These are phyloP conservation scores for Trematomus bernacchii DNA, from an alignment of 2,797 vertebrate species.

Conservation along the genomic window DNA sequence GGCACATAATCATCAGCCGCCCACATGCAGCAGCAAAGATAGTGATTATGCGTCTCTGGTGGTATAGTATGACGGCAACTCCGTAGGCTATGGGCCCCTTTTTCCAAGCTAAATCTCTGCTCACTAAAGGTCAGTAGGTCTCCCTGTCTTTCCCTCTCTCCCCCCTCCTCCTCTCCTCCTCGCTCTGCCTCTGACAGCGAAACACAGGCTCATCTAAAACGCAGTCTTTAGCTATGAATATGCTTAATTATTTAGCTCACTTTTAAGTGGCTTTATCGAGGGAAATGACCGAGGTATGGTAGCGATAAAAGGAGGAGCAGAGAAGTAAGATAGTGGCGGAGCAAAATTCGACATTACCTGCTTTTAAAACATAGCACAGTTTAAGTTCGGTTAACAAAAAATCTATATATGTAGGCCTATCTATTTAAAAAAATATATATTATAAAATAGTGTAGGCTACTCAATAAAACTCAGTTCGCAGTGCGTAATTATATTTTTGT, in stretches of 20 bases:
- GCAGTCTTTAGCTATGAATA: slow-evolving; percentile 62
- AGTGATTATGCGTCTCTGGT: slow-evolving; percentile 73
- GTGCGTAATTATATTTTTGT: neutral
- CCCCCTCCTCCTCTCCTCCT: slow-evolving; percentile 23
- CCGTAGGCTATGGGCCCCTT: slow-evolving; percentile 71
- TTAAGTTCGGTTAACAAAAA: neutral
- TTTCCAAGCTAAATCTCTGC: slow-evolving; percentile 78
- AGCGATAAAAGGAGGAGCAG: slow-evolving; percentile 24
- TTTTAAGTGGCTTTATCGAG: slow-evolving; percentile 52
- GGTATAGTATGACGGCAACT: slow-evolving; percentile 72
- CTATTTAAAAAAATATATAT: neutral
- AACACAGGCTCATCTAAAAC: slow-evolving; percentile 62
- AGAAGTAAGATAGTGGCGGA: neutral
- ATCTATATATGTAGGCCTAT: neutral
- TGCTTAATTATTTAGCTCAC: slow-evolving; percentile 70
- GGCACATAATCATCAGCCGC: slow-evolving; percentile 75
- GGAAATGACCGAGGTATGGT: slow-evolving; percentile 36
- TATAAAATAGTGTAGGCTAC: neutral
- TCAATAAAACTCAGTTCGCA: neutral
- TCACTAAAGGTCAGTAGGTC: slow-evolving; percentile 84
- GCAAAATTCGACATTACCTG: neutral
- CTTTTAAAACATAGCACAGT: neutral
- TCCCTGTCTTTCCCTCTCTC: slow-evolving; percentile 60
- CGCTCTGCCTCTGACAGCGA: slow-evolving; percentile 59
- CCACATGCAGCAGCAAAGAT: slow-evolving; percentile 71